Evolutionary conservation across 2,113 vertebrate genomes (phyloP), one percentile per base, ranked within the genome.

Genomic region (Leptosomus discolor): DNA sequence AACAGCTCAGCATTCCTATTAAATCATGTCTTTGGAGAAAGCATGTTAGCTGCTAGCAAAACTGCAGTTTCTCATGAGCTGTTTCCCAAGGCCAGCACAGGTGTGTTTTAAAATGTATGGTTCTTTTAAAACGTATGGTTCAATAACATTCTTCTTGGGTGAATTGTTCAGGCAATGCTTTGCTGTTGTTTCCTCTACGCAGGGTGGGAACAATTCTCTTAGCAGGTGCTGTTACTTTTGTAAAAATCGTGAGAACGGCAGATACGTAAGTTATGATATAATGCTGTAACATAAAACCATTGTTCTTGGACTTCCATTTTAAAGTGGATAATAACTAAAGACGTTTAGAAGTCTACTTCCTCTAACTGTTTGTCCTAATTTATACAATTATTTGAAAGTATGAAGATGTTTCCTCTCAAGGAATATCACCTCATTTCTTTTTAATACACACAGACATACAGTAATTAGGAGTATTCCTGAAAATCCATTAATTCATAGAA

Each of bases 1-100:
- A 74, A 61, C 16, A 26, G 74, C 53, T 94, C 93, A 80, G 74
- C 75, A 89, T 90, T 92, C 70, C 91, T 94, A 87, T 95, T 96
- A 97, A 97, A 92, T 94, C 24, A 70, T 50, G 61, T 85, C 8
- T 48, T 86, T 53, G 46, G 77, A 91, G 61, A 78, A 74, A 37
- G 54, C 37, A 77, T 24, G 12, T 88, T 58, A 90, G 70, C 67
- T 92, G 75, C 60, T 89, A 90, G 85, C 61, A 88, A 95, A 92
- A 74, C 54, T 7, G 4, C 48, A 53, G 46, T 86, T 94, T 89
- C 78, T 90, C 46, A 71, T 58, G 64, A 83, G 60, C 77, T 92
- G 18, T 48, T 80, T 97, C 95, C 94, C 74, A 94, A 79, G 74
- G 63, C 88, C 60, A 90, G 73, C 82, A 46, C 92, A 90, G 79